Evolutionary conservation across 2,888 invertebrate genomes (phyloP), one percentile per base, ranked within the genome.

Genomic region (Galeopsomyia nigrocyanea): DNA sequence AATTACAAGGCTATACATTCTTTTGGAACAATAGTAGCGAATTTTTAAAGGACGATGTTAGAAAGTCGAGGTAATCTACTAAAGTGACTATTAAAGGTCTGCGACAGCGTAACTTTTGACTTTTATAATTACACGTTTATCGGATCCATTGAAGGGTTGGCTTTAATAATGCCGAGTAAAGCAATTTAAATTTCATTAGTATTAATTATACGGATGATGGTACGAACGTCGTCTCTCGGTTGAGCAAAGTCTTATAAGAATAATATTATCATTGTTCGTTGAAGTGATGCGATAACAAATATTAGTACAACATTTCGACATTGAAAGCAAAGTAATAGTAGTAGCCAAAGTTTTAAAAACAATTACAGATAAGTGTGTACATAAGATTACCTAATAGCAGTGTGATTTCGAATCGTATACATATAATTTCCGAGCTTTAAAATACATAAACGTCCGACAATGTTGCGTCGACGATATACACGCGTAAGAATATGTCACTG

Each of bases 51-150:
- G 31, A 17, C 9, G 6, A 47, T 60, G 5, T 7, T 61, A 61
- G 60, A 61, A 61, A 61, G 60, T 47, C 39, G 60, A 61, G 60
- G 13, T 47, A 47, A 61, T 61, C 19, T 61, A 7, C 21, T 14
- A 21, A 61, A 21, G n/a, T 47, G 22, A 16, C 21, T 16, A 61
- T 61, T 61, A 61, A 21, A n/a, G 16, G 39, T 39, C 39, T 39
- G 39, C 39, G 13, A 39, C 39, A 39, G 39, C 7, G 39, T 39
- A 9, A 39, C 13, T 39, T 3, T 39, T 39, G 39, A 26, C 5
- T 26, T 26, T 39, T 10, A 39, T 39, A 39, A 39, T 39, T 9
- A 39, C 39, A 10, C 1, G 10, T 39, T 39, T 1, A 39, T 39
- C 39, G 13, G 39, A 10, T 13, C 31, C 39, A 39, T 13, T 39